These are phyloP conservation scores for Mycteria americana DNA, from an alignment of 2,797 vertebrate species.

Conservation along the genomic window DNA sequence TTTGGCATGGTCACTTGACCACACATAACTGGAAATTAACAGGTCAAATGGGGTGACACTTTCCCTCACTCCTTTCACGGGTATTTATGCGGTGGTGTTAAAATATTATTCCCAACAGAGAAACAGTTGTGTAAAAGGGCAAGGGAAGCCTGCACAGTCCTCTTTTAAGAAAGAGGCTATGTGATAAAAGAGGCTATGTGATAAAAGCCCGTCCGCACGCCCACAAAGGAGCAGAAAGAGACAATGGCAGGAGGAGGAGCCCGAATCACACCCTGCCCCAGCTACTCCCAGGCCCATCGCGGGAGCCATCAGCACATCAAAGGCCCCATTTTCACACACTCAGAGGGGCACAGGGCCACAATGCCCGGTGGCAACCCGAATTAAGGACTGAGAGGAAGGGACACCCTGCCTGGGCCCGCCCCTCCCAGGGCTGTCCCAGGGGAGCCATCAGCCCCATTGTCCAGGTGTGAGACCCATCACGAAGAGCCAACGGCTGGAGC, in stretches of 20 bases:
- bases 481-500: not conserved
- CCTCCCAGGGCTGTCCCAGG: not conserved
- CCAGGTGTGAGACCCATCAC: not conserved
- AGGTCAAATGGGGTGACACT: not conserved
- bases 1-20: not conserved
- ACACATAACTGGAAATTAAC: not conserved
- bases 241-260: not conserved
- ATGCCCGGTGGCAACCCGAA: not conserved
- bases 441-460: not conserved
- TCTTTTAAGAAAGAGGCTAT: not conserved
- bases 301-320: constrained; percentile 27
- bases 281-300: not conserved
- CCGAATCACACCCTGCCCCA: not conserved
- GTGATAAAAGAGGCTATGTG: not conserved
- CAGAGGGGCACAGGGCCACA: not conserved
- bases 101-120: not conserved
- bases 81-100: not conserved
- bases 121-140: not conserved
- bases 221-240: not conserved
- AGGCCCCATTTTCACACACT: not conserved
- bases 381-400: not conserved
- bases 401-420: not conserved
- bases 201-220: not conserved
- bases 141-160: not conserved
- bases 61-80: not conserved